phyloP scores from a whole-genome alignment of 2,113 vertebrate genomes.

The Phaethon lepturus region DNA sequence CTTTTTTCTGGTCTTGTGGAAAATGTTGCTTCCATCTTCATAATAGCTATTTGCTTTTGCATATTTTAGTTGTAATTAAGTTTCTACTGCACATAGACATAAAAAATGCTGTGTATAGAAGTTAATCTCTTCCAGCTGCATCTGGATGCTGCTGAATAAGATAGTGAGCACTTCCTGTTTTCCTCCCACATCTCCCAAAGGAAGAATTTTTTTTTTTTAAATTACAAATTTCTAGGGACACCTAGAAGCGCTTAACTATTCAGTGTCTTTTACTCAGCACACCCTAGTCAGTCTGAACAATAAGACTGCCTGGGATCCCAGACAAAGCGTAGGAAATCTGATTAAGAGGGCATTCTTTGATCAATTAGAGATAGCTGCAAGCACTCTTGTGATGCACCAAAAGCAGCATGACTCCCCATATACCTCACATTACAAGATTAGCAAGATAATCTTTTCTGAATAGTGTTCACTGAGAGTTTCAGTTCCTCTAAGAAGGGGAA shows the following conservation, averaged over 20 bases:
- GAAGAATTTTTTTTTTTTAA: background rate
- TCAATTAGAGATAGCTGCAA: constrained; percentile 51
- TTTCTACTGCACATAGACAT: constrained; percentile 11
- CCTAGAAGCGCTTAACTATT: constrained; percentile 19
- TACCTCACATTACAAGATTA: constrained; percentile 40
- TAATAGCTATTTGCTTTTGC: constrained; percentile 33
- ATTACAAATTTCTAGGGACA: constrained; percentile 22
- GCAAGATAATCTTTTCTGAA: constrained; percentile 40
- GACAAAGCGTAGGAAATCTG: background rate
- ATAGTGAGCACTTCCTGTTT: constrained; percentile 28
- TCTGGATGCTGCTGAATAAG: constrained; percentile 47
- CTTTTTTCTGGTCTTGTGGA: constrained; percentile 27
- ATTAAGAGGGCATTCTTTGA: constrained; percentile 48
- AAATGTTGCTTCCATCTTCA: constrained; percentile 47
- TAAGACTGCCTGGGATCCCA: background rate
- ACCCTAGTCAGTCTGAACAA: background rate
- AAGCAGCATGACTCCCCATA: background rate
- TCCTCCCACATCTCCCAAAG: constrained; percentile 29
- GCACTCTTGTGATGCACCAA: constrained; percentile 5
- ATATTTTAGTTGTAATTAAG: constrained; percentile 54
- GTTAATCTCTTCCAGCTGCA: constrained; percentile 59
- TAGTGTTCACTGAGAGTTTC: background rate
- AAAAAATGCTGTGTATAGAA: constrained; percentile 37
- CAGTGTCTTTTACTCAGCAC: background rate
- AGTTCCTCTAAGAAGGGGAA: background rate